Percentiles rank a stretch among this genome's conserved stretches.
Evolutionary conservation across 2,113 vertebrate species (phyloP).

Genomic region (Procapra przewalskii): DNA sequence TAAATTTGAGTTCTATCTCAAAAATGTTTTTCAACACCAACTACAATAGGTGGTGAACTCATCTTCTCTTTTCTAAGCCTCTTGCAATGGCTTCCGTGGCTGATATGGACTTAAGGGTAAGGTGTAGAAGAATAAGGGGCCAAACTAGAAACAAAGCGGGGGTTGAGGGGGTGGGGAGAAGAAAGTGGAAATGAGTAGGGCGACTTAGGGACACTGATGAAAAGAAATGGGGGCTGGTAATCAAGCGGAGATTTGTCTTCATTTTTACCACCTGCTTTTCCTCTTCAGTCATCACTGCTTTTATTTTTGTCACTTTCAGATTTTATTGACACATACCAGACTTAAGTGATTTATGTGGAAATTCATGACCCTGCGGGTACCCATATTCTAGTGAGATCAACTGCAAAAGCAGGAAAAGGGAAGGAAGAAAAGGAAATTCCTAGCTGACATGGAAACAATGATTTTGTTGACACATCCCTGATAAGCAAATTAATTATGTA

Average conservation of each 20-base stretch:
- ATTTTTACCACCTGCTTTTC: background rate
- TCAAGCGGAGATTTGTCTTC: background rate
- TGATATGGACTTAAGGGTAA: background rate
- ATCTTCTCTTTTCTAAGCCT: background rate
- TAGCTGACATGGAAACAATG: background rate
- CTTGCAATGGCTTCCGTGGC: background rate
- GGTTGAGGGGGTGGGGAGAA: background rate
- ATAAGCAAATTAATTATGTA: conserved; percentile 5
- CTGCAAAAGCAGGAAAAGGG: background rate
- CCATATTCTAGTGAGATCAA: background rate
- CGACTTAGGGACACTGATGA: background rate
- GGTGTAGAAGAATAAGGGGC: background rate
- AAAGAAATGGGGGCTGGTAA: background rate
- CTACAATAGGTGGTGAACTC: background rate
- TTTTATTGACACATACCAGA: background rate
- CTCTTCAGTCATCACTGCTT: background rate
- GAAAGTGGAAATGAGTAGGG: background rate
- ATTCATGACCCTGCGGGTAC: background rate
- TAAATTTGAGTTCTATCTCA: background rate
- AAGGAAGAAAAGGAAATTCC: background rate
- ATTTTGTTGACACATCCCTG: background rate
- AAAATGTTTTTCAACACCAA: background rate
- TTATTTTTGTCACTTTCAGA: background rate
- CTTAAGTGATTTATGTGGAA: background rate
- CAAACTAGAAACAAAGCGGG: background rate